Evolutionary conservation across 2,113 vertebrate genomes (phyloP).

Genomic region (Xiphophorus maculatus): DNA sequence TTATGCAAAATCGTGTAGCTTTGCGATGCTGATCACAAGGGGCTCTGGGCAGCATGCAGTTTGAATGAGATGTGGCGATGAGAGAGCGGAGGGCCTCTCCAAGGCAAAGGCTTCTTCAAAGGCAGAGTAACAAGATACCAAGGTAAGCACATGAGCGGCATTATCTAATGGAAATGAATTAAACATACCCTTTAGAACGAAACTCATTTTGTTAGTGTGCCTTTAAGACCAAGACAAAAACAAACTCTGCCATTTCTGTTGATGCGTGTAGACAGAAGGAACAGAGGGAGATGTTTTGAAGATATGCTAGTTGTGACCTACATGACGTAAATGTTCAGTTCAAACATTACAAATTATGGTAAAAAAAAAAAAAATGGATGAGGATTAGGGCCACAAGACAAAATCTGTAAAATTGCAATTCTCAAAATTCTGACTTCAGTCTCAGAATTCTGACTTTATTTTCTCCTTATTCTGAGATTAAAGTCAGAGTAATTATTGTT

Average conservation of each 20-base stretch:
- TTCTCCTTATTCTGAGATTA: too few species aligned
- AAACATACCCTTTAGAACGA: conserved; percentile 3
- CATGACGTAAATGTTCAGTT: too few species aligned
- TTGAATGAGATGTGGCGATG: conserved; percentile 53
- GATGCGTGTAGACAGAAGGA: background rate
- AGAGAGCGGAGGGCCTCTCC: conserved; percentile 29
- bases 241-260: background rate
- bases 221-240: background rate
- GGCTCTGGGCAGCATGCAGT: conserved; percentile 45
- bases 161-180: conserved; percentile 20
- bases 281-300: background rate
- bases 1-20: conserved; percentile 46
- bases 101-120: conserved; percentile 30
- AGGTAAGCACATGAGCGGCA: conserved; percentile 9
- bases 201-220: conserved; percentile 19
- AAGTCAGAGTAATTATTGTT: too few species aligned
- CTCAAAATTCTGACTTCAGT: too few species aligned
- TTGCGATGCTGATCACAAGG: conserved; percentile 48
- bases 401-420: too few species aligned
- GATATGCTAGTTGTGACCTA: too few species aligned
- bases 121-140: conserved; percentile 36
- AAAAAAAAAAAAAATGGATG: too few species aligned
- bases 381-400: too few species aligned
- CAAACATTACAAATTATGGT: too few species aligned
- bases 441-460: too few species aligned